phyloP scores from a whole-genome alignment of 2,797 vertebrate species.

The Sebastolobus altivelis region DNA sequence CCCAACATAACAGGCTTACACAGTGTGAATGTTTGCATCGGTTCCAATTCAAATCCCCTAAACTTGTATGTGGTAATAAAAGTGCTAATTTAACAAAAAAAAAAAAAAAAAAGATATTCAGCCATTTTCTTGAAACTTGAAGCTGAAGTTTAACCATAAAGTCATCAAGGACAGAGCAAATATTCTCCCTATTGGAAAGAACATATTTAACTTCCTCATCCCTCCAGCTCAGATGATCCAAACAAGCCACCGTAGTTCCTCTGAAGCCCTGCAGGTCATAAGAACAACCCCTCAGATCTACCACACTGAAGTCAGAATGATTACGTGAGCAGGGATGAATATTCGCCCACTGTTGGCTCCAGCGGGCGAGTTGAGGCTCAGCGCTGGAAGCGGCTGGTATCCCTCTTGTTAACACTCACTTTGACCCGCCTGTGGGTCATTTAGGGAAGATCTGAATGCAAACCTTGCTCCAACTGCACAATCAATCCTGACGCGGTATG shows the following conservation, averaged over 20 bases:
- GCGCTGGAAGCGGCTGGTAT: constrained; percentile 60
- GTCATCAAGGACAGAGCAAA: constrained; percentile 34
- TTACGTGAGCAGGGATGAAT: constrained; percentile 67
- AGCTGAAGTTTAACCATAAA: constrained; percentile 32
- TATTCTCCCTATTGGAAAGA: constrained; percentile 25
- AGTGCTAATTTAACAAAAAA: constrained; percentile 52
- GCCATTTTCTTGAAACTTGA: constrained; percentile 41
- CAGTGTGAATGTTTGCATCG: constrained; percentile 54
- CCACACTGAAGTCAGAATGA: constrained; percentile 74
- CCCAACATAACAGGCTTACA: constrained; percentile 56
- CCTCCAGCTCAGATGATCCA: constrained; percentile 57
- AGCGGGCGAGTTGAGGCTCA: constrained; percentile 47
- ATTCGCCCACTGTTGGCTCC: constrained; percentile 70
- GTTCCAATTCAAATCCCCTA: constrained; percentile 47
- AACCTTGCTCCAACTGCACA: constrained; percentile 60
- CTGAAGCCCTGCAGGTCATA: constrained; percentile 65
- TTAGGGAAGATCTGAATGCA: constrained; percentile 59
- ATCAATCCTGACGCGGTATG: constrained; percentile 15
- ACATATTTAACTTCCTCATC: constrained; percentile 28
- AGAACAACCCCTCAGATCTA: constrained; percentile 65
- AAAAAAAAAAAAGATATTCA: neutral
- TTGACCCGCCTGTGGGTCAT: constrained; percentile 70
- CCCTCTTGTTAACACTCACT: constrained; percentile 74
- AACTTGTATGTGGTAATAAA: constrained; percentile 40
- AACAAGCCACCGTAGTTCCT: constrained; percentile 57